These are phyloP conservation scores for Colinus virginianus DNA, from an alignment of 2,113 vertebrate species.

Conservation along the genomic window DNA sequence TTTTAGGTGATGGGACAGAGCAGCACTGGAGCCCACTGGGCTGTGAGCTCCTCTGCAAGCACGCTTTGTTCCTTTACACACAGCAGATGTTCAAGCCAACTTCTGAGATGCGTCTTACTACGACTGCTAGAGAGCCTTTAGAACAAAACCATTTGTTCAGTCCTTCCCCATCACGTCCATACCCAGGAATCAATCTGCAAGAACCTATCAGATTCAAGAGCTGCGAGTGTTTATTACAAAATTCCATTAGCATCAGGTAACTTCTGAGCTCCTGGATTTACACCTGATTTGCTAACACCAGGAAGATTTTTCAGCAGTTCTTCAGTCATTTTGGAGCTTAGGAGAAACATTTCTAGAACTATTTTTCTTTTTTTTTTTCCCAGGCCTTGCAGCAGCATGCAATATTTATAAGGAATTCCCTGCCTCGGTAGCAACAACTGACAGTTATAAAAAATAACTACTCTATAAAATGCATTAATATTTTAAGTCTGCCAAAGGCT, in stretches of 20 bases:
- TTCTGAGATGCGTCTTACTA: background rate
- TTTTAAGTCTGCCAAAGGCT: conserved; percentile 42
- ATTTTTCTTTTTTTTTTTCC: background rate
- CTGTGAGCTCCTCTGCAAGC: background rate
- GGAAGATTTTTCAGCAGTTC: background rate
- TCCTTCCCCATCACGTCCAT: background rate
- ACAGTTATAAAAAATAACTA: conserved; percentile 20
- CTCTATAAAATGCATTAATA: conserved; percentile 57
- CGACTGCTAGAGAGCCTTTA: background rate
- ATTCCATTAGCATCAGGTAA: background rate
- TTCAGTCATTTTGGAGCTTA: background rate
- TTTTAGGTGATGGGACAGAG: background rate
- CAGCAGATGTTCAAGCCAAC: background rate
- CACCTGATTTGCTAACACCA: background rate
- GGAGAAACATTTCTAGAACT: background rate
- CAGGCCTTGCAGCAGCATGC: conserved; percentile 29
- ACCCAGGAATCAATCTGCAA: background rate
- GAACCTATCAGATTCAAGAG: background rate
- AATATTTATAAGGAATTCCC: conserved; percentile 70
- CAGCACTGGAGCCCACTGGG: background rate
- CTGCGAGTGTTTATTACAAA: background rate
- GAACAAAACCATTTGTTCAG: background rate
- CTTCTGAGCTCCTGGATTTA: background rate
- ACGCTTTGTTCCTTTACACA: background rate
- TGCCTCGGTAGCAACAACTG: conserved; percentile 40